Base-by-base conservation (phyloP, 2,113 vertebrate genomes). In the Nestor notabilis region DNA sequence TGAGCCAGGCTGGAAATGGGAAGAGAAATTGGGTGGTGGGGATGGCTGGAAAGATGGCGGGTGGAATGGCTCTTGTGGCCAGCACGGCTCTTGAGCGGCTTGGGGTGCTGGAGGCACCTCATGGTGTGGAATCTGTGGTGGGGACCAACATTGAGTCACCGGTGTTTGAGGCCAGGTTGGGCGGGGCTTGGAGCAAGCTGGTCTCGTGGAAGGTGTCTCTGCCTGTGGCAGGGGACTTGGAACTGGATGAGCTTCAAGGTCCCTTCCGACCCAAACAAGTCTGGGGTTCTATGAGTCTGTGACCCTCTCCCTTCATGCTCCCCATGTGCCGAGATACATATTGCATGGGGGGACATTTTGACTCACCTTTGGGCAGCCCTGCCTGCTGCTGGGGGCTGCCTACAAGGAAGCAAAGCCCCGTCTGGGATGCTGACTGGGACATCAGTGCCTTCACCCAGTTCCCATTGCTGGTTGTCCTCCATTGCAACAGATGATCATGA, bases 391-490 rank as follows among this genome's bases (percentile, higher is more conserved):
- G 10, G 25, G 44, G n/a, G 14, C 37, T 72, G 72, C 10, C 50
- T 17, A 63, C 37, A 0, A 10, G 69, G 43, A 55, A 39, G n/a
- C 43, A 58, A 29, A 16, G 27, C 53, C 64, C 4, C 0, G 2
- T 4, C 9, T 4, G 9, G 66, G 46, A 1, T n/a, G 25, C 50
- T 10, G 0, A 11, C 0, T 16, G 66, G 20, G 35, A 35, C 28
- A 2, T 1, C 1, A 7, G 35, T 11, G 33, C 77, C 82, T 28
- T 44, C 43, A 0, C 8, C 41, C 7, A 0, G 4, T 8, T 61
- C 56, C 47, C 11, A 2, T 43, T 18, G 37, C 4, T 49, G 8
- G 17, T 20, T 28, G 47, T 52, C 28, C 33, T 44, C 7, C 33
- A 5, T 17, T 6, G 9, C 52, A 15, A 10, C 10, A 0, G 9